Conservation (phyloP, 1,140 invertebrate species). For the Drosophila ohnishii region DNA sequence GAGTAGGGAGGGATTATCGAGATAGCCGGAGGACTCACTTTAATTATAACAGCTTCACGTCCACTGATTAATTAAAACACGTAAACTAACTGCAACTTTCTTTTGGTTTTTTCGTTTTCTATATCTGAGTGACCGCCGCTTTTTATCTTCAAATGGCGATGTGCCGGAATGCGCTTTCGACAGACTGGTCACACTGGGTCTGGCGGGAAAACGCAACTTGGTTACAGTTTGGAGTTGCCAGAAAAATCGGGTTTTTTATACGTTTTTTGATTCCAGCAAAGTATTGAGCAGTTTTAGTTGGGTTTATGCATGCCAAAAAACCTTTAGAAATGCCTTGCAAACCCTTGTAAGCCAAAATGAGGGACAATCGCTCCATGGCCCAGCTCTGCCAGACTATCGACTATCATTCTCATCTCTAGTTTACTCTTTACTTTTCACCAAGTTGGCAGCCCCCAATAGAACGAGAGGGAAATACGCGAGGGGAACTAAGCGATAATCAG, state of each 20-base stretch:
- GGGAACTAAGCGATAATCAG: constrained; percentile 19
- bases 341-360: too few species aligned
- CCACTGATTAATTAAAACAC: constrained; percentile 36
- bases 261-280: too few species aligned
- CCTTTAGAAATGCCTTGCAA: too few species aligned
- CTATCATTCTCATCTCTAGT: background rate
- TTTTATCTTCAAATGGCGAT: background rate
- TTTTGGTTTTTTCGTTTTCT: constrained; percentile 35
- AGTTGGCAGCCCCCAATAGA: constrained; percentile 4
- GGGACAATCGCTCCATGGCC: too few species aligned
- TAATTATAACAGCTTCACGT: constrained; percentile 30
- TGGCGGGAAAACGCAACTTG: constrained; percentile 1
- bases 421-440: background rate
- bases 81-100: constrained; percentile 50
- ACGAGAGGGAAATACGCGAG: constrained; percentile 7
- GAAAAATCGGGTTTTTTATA: background rate
- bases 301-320: too few species aligned
- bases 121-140: constrained; percentile 8
- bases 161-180: background rate
- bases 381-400: background rate
- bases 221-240: background rate
- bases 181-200: background rate
- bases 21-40: constrained; percentile 30
- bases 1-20: background rate
- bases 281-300: too few species aligned